These are phyloP conservation scores for Channa striata DNA, from an alignment of 2,797 vertebrate genomes.

Conservation along the genomic window DNA sequence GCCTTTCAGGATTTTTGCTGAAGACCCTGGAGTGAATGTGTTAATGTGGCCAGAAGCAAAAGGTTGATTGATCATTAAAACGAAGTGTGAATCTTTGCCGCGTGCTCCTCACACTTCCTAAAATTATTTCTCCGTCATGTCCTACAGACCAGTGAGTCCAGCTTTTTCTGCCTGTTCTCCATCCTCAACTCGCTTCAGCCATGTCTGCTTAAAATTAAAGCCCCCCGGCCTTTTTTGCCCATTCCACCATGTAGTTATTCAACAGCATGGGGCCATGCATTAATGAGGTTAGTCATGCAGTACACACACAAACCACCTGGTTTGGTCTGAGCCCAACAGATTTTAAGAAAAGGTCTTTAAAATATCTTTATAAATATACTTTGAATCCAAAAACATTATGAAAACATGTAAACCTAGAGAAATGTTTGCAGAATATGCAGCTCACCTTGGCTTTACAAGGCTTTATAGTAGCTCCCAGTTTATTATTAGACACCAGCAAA, in stretches of 20 bases:
- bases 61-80: too few species aligned
- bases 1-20: slow-evolving; percentile 12
- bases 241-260: slow-evolving; percentile 65
- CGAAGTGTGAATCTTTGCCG: too few species aligned
- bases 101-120: too few species aligned
- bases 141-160: slow-evolving; percentile 53
- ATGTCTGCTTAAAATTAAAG: slow-evolving; percentile 50
- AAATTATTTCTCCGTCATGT: slow-evolving; percentile 34
- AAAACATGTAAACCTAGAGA: too few species aligned
- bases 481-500: too few species aligned
- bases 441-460: neutral
- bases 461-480: neutral
- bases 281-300: slow-evolving; percentile 72
- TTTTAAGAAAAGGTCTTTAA: slow-evolving; percentile 16
- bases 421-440: neutral
- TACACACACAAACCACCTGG: slow-evolving; percentile 29
- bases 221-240: slow-evolving; percentile 50
- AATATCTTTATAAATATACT: neutral
- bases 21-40: too few species aligned
- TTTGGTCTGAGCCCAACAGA: slow-evolving; percentile 18
- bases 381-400: neutral
- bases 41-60: too few species aligned
- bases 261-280: slow-evolving; percentile 62
- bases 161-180: slow-evolving; percentile 23
- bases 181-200: slow-evolving; percentile 35